phyloP scores from a whole-genome alignment of 2,888 invertebrate species.

The Bibio marci region DNA sequence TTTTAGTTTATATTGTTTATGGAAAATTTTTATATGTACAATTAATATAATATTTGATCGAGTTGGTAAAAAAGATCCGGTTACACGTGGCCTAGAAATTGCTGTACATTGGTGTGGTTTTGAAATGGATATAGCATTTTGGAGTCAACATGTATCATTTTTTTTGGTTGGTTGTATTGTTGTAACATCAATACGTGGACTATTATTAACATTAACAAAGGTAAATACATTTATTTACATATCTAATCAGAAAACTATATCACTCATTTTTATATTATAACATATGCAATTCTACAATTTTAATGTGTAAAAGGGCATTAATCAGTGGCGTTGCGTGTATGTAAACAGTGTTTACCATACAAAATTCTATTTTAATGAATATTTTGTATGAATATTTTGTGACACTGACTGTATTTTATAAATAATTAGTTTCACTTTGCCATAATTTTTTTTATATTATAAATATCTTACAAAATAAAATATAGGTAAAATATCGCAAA shows the following conservation, averaged over 20 bases:
- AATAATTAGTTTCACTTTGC: too few relatives aligned
- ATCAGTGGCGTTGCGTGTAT: too few relatives aligned
- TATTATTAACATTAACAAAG: conserved; percentile 92
- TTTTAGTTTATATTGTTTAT: conserved; percentile 93
- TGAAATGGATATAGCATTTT: conserved; percentile 91
- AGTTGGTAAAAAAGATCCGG: conserved; percentile 96
- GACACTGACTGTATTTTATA: too few relatives aligned
- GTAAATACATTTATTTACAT: conserved; percentile 30
- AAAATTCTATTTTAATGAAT: too few relatives aligned
- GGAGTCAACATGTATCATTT: conserved; percentile 98
- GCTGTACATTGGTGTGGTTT: conserved; percentile 93
- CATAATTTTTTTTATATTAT: too few relatives aligned
- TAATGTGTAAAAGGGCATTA: too few relatives aligned
- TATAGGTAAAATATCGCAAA: too few relatives aligned
- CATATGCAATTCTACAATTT: too few relatives aligned
- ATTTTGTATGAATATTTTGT: too few relatives aligned
- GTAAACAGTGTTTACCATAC: too few relatives aligned
- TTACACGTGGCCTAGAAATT: conserved; percentile 90
- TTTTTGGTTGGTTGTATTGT: conserved; percentile 94
- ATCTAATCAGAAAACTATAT: conserved; percentile 1
- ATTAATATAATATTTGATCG: conserved; percentile 98
- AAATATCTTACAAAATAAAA: too few relatives aligned
- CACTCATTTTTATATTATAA: too few relatives aligned
- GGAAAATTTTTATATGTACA: conserved; percentile 99
- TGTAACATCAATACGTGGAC: conserved; percentile 89